phyloP scores from a whole-genome alignment of 1,140 invertebrate genomes.

The Lordiphosa collinella region DNA sequence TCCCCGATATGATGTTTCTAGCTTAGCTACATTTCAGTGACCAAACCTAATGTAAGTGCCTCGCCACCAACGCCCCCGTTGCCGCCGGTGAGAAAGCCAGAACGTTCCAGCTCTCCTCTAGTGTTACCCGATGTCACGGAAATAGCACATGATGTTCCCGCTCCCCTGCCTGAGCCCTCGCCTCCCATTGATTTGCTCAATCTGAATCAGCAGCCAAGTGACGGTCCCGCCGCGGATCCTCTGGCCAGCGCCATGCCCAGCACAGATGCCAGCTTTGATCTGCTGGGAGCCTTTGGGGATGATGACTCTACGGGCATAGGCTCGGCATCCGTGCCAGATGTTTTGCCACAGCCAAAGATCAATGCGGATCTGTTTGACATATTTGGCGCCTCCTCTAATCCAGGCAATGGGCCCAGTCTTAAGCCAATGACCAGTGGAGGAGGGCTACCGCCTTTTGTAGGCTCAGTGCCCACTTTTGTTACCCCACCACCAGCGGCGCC shows the following conservation, averaged over 20 bases:
- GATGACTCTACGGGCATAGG: conserved; percentile 70
- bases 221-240: conserved; percentile 32
- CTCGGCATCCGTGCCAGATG: conserved; percentile 68
- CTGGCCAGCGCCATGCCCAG: conserved; percentile 77
- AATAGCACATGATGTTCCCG: conserved; percentile 51
- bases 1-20: not conserved
- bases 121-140: conserved; percentile 73
- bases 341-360: conserved; percentile 57
- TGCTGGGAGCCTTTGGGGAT: conserved; percentile 82
- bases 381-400: conserved; percentile 54
- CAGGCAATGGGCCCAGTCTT: conserved; percentile 25
- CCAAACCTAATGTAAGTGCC: conserved; percentile 56
- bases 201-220: conserved; percentile 77
- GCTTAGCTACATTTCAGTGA: conserved; percentile 40
- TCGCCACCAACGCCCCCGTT: conserved; percentile 11
- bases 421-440: conserved; percentile 25
- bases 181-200: conserved; percentile 81
- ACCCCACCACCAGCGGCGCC: conserved; percentile 54
- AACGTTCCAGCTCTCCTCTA: conserved; percentile 47
- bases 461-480: conserved; percentile 50
- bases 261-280: conserved; percentile 82
- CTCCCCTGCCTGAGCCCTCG: conserved; percentile 56
- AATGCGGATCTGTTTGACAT: conserved; percentile 72
- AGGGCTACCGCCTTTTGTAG: conserved; percentile 42
- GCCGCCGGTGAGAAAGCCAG: conserved; percentile 15